These are phyloP conservation scores for Tapera naevia DNA, from an alignment of 2,797 vertebrate genomes.

Conservation along the genomic window DNA sequence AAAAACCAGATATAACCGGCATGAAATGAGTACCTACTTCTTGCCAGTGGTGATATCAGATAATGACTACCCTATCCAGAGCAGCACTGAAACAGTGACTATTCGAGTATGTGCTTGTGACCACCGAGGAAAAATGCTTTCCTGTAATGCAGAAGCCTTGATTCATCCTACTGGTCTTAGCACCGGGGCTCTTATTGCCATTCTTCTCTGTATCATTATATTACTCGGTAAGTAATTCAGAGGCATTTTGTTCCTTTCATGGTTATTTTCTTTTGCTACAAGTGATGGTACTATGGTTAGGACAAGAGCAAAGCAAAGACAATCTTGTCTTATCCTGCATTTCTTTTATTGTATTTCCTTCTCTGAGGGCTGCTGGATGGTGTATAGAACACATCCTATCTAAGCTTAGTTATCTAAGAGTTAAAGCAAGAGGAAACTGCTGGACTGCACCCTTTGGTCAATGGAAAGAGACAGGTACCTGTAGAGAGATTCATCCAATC, in stretches of 20 bases:
- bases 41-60: conserved; percentile 93
- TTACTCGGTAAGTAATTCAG: conserved; percentile 86
- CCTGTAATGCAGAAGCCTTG: conserved; percentile 91
- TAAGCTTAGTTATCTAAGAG: neutral
- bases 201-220: conserved; percentile 93
- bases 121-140: conserved; percentile 91
- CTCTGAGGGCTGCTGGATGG: neutral
- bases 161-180: conserved; percentile 91
- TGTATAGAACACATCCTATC: neutral
- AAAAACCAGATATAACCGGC: conserved; percentile 87
- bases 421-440: neutral
- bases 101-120: conserved; percentile 93
- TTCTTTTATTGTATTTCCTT: neutral
- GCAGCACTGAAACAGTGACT: conserved; percentile 93
- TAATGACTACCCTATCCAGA: conserved; percentile 87
- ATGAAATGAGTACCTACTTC: conserved; percentile 87
- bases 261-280: neutral
- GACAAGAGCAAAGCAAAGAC: neutral
- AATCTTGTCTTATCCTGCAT: neutral
- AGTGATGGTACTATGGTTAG: neutral
- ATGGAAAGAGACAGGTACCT: neutral
- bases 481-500: neutral
- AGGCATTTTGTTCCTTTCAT: conserved; percentile 27
- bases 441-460: neutral
- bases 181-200: conserved; percentile 93